phyloP scores from a whole-genome alignment of 2,797 vertebrate genomes.

The Enteromius viviparus region DNA sequence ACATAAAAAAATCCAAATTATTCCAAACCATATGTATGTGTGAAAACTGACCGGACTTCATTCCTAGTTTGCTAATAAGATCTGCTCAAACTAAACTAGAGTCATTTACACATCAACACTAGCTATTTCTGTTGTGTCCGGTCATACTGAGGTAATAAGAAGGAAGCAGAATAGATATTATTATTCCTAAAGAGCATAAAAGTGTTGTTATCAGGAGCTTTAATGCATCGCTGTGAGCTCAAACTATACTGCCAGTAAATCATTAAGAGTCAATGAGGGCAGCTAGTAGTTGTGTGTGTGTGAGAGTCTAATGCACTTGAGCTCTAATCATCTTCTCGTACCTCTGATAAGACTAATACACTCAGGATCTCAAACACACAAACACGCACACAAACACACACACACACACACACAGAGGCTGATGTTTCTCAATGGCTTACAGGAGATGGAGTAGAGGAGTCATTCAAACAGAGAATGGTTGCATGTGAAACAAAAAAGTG shows the following conservation, averaged over 20 bases:
- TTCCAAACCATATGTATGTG: neutral
- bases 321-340: constrained; percentile 37
- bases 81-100: neutral
- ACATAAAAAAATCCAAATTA: no score
- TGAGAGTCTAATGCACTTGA: constrained; percentile 19
- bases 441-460: neutral
- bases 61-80: neutral
- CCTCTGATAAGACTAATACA: constrained; percentile 27
- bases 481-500: no score
- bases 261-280: constrained; percentile 15
- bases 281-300: neutral
- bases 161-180: neutral
- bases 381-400: constrained; percentile 12
- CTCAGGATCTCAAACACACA: constrained; percentile 5
- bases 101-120: neutral
- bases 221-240: neutral
- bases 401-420: neutral
- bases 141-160: neutral
- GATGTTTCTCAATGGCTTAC: constrained; percentile 4
- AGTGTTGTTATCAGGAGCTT: constrained; percentile 4
- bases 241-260: constrained; percentile 29
- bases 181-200: neutral
- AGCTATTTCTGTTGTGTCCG: neutral
- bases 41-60: neutral
- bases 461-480: neutral